Evolutionary conservation across 2,888 invertebrate species (phyloP).

Genomic region (Altica lythri): DNA sequence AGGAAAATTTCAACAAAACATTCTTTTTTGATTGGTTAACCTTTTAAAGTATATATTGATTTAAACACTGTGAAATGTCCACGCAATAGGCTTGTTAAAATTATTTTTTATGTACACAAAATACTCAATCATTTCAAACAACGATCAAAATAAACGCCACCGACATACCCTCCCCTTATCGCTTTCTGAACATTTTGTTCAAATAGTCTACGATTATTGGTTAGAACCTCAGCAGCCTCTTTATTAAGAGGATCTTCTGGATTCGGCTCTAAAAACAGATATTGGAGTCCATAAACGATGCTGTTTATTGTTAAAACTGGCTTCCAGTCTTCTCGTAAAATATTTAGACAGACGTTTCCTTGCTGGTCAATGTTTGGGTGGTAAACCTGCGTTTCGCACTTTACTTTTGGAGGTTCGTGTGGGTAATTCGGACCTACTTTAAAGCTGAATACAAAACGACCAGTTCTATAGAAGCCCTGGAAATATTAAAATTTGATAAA

Average conservation of each 20-base stretch:
- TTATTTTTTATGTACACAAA: conserved; percentile 17
- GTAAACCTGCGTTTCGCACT: conserved; percentile 96
- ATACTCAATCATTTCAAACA: conserved; percentile 81
- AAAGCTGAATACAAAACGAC: conserved; percentile 95
- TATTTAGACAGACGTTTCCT: conserved; percentile 97
- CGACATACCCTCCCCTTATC: conserved; percentile 95
- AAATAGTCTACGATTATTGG: conserved; percentile 90
- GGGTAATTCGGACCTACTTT: conserved; percentile 98
- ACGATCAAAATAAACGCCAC: conserved; percentile 91
- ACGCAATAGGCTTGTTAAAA: conserved; percentile 11
- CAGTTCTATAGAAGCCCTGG: conserved; percentile 91
- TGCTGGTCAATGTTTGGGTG: conserved; percentile 98
- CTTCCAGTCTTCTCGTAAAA: conserved; percentile 98
- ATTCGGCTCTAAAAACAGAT: conserved; percentile 97
- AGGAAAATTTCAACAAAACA: background rate
- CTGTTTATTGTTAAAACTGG: conserved; percentile 97
- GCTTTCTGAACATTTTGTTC: conserved; percentile 96
- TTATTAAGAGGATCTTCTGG: conserved; percentile 98
- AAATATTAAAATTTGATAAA: conserved; percentile 35
- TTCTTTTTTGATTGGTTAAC: conserved; percentile 17
- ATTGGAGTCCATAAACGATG: conserved; percentile 96
- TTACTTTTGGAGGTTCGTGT: conserved; percentile 98
- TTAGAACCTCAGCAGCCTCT: conserved; percentile 96
- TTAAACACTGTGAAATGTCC: conserved; percentile 11
- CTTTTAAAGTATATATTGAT: conserved; percentile 2